Percentiles rank a stretch among this genome's conserved stretches.
These are phyloP conservation scores for Empis livida DNA, from an alignment of 2,888 invertebrate genomes.

Conservation along the genomic window DNA sequence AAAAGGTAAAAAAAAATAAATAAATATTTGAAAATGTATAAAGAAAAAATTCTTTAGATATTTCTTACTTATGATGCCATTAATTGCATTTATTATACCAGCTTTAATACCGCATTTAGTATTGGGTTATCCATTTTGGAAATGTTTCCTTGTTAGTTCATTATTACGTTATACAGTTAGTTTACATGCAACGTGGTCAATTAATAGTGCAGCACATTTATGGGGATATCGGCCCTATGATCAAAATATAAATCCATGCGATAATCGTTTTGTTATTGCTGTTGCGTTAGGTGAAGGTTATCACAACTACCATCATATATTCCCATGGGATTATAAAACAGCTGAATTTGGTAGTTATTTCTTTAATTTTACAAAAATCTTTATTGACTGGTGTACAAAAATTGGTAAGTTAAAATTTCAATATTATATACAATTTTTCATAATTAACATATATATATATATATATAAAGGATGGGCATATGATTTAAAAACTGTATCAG, in stretches of 20 bases:
- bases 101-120: conserved; percentile 59
- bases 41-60: too few species aligned
- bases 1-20: conserved; percentile 50
- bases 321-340: conserved; percentile 72
- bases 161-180: conserved; percentile 64
- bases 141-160: conserved; percentile 62
- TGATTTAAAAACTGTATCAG: conserved; percentile 66
- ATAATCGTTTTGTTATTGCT: conserved; percentile 52
- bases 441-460: too few species aligned
- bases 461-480: conserved; percentile 79
- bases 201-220: conserved; percentile 87
- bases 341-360: conserved; percentile 55
- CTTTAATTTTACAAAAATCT: conserved; percentile 48
- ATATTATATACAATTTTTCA: background rate
- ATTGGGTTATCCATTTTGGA: conserved; percentile 62
- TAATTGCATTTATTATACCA: conserved; percentile 70
- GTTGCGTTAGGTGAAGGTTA: conserved; percentile 66
- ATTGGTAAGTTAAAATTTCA: conserved; percentile 46
- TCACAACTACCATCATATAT: conserved; percentile 83
- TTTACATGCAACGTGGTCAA: conserved; percentile 81
- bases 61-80: conserved; percentile 61
- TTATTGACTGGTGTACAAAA: conserved; percentile 54
- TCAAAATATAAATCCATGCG: conserved; percentile 54
- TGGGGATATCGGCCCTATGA: conserved; percentile 88
- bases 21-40: too few species aligned